These are phyloP conservation scores for Siderastrea radians DNA, from an alignment of 92 coral and sea anemone species.

Conservation along the genomic window DNA sequence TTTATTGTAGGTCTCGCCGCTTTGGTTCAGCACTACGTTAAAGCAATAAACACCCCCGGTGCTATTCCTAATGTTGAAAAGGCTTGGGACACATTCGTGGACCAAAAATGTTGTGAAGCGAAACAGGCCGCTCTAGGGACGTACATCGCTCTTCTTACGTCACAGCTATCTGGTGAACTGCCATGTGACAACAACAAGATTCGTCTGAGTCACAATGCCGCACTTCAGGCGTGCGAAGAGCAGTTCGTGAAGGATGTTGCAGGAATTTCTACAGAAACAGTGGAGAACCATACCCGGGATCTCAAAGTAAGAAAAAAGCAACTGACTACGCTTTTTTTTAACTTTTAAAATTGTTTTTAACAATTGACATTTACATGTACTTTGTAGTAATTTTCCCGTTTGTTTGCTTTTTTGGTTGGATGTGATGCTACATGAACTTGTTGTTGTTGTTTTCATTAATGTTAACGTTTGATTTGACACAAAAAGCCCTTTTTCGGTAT, in stretches of 20 bases:
- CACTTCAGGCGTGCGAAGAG: slow-evolving; percentile 28
- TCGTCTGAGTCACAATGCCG: slow-evolving; percentile 43
- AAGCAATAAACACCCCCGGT: slow-evolving; percentile 79
- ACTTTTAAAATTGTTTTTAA: too few relatives aligned
- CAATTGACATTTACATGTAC: too few relatives aligned
- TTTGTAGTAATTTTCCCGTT: too few relatives aligned
- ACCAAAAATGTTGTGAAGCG: slow-evolving; percentile 57
- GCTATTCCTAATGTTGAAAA: slow-evolving; percentile 76
- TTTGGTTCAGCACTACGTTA: slow-evolving; percentile 59
- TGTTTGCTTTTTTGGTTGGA: too few relatives aligned
- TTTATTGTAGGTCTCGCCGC: slow-evolving; percentile 66
- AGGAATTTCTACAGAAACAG: slow-evolving; percentile 53
- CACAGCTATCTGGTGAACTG: slow-evolving; percentile 9
- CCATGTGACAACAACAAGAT: slow-evolving; percentile 67
- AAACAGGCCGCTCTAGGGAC: background rate
- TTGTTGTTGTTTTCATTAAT: too few relatives aligned
- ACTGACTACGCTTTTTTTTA: too few relatives aligned
- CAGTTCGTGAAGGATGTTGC: slow-evolving; percentile 44
- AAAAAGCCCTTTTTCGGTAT: too few relatives aligned
- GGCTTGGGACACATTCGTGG: slow-evolving; percentile 76
- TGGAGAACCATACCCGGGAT: slow-evolving; percentile 43
- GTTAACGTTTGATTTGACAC: too few relatives aligned
- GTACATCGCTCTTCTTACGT: slow-evolving; percentile 38
- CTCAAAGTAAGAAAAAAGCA: slow-evolving; percentile 62
- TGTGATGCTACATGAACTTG: too few relatives aligned